Evolutionary conservation across 2,888 invertebrate genomes (phyloP).

Genomic region (Ellobium chinense): DNA sequence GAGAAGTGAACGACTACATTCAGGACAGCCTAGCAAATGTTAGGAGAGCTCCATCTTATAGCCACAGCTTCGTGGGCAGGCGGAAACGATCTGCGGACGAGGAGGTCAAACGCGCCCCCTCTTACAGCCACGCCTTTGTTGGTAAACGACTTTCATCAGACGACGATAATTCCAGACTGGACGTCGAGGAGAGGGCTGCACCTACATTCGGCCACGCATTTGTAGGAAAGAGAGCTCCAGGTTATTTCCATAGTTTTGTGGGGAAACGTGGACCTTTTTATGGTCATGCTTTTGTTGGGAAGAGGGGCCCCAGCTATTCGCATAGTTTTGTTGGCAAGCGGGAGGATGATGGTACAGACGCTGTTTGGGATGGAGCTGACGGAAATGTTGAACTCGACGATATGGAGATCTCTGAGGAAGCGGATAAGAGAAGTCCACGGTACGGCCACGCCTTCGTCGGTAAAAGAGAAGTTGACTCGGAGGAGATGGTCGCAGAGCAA

Average conservation of each 20-base stretch:
- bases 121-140: slow-evolving; percentile 29
- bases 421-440: slow-evolving; percentile 7
- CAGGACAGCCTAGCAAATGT: background rate
- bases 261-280: slow-evolving; percentile 27
- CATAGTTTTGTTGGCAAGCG: slow-evolving; percentile 44
- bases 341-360: slow-evolving; percentile 3
- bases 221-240: slow-evolving; percentile 25
- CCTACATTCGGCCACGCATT: slow-evolving; percentile 25
- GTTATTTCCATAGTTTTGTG: slow-evolving; percentile 30
- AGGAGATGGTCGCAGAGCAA: background rate
- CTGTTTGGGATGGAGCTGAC: too few relatives aligned
- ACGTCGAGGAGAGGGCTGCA: too few relatives aligned
- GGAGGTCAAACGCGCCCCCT: background rate
- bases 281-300: slow-evolving; percentile 42
- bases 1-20: background rate
- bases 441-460: slow-evolving; percentile 31
- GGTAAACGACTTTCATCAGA: too few relatives aligned
- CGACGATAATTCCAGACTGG: too few relatives aligned
- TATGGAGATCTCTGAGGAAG: background rate
- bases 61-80: slow-evolving; percentile 43
- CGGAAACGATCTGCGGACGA: background rate
- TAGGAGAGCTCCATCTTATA: background rate
- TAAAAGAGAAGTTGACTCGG: background rate
- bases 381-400: background rate
- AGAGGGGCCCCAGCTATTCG: slow-evolving; percentile 28